Conservation (phyloP, 2,113 vertebrate genomes). For the Columbina picui region DNA sequence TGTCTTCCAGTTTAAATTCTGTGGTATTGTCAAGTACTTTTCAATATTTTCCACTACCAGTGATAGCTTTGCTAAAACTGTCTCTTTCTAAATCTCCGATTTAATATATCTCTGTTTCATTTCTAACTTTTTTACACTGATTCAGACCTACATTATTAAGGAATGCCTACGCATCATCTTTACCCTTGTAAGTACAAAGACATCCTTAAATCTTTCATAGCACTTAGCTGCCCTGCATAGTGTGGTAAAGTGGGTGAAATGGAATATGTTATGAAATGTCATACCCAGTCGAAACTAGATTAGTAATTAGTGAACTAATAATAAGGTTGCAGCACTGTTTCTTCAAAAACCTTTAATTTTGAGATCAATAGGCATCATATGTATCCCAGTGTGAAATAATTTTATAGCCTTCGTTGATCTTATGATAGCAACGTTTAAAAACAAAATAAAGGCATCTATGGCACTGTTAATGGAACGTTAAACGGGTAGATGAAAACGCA, state of each 20-base stretch:
- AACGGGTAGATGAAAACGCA: background rate
- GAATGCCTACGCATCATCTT: background rate
- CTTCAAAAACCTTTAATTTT: constrained; percentile 61
- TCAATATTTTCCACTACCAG: background rate
- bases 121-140: background rate
- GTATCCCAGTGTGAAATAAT: background rate
- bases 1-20: background rate
- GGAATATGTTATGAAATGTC: constrained; percentile 49
- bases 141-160: background rate
- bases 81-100: background rate
- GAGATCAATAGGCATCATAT: constrained; percentile 29
- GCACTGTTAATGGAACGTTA: background rate
- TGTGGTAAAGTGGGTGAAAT: constrained; percentile 27
- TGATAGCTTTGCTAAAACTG: background rate
- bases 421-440: background rate
- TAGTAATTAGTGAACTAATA: constrained; percentile 61
- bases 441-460: constrained; percentile 1
- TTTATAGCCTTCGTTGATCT: background rate
- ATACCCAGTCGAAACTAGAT: constrained; percentile 12
- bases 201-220: constrained; percentile 32
- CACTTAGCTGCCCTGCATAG: background rate
- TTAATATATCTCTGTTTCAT: background rate
- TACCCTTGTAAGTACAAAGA: constrained; percentile 25
- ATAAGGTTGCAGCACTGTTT: constrained; percentile 22
- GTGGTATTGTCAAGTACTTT: background rate